These are phyloP conservation scores for Mesopsocus fuscifrons DNA, from an alignment of 2,888 invertebrate species.

Conservation along the genomic window DNA sequence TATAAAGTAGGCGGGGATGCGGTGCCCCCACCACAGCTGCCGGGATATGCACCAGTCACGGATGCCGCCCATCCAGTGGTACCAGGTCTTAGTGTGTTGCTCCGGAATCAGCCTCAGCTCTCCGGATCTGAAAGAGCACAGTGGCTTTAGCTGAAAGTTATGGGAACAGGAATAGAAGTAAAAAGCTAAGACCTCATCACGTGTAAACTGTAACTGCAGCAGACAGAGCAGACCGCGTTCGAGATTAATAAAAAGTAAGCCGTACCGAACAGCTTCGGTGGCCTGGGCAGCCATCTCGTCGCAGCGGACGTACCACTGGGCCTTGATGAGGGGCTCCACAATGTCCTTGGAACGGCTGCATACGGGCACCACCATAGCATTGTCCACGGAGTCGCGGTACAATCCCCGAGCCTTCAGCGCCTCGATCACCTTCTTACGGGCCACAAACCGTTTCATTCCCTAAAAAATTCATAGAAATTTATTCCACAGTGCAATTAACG, in stretches of 20 bases:
- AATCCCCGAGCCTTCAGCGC: slow-evolving; percentile 45
- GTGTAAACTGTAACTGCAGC: neutral
- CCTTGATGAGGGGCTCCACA: slow-evolving; percentile 87
- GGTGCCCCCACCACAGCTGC: slow-evolving; percentile 99
- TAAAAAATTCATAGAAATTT: too few species aligned
- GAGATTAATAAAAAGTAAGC: neutral
- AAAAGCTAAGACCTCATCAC: neutral
- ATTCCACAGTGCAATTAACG: neutral
- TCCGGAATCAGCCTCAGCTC: slow-evolving; percentile 80
- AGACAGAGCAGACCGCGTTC: neutral
- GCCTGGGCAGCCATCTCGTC: slow-evolving; percentile 79
- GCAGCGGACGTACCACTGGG: slow-evolving; percentile 92
- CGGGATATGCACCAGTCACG: slow-evolving; percentile 98
- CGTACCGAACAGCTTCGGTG: slow-evolving; percentile 43
- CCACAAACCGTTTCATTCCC: slow-evolving; percentile 84
- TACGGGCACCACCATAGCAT: slow-evolving; percentile 92
- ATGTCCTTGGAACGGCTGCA: slow-evolving; percentile 95
- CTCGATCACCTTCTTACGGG: slow-evolving; percentile 60
- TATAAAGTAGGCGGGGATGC: slow-evolving; percentile 85
- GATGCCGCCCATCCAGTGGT: slow-evolving; percentile 88
- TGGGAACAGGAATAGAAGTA: too few species aligned
- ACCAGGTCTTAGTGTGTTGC: slow-evolving; percentile 83
- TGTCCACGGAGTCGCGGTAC: slow-evolving; percentile 62
- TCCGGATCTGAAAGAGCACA: slow-evolving; percentile 46
- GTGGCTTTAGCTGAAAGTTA: too few species aligned